These are phyloP conservation scores for Oreochromis niloticus DNA, from an alignment of 2,113 vertebrate genomes.

Conservation along the genomic window DNA sequence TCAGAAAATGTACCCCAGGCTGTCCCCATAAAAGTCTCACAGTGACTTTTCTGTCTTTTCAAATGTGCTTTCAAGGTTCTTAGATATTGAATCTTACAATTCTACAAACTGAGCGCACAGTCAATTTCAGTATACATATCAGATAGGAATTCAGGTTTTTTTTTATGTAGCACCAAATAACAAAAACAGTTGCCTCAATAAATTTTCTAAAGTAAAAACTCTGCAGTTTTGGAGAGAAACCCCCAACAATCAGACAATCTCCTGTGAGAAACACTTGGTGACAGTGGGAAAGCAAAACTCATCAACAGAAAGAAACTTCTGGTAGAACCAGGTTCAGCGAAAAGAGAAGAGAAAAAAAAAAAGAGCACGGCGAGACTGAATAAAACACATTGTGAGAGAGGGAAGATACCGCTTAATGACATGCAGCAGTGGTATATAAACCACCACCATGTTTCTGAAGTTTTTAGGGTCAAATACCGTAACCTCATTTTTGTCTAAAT, in stretches of 20 bases:
- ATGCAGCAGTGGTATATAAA: neutral
- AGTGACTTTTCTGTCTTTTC: neutral
- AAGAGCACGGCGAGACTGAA: neutral
- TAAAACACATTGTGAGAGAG: neutral
- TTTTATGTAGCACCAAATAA: neutral
- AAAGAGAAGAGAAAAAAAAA: accelerated
- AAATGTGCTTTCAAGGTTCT: neutral
- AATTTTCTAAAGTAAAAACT: neutral
- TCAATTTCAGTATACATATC: neutral
- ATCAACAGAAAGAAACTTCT: neutral
- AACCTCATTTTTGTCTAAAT: neutral
- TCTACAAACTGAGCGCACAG: neutral
- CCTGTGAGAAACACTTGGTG: neutral
- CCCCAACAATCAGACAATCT: neutral
- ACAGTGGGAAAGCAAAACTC: neutral
- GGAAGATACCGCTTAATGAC: neutral
- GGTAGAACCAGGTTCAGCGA: neutral
- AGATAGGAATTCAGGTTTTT: neutral
- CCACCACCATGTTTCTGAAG: neutral
- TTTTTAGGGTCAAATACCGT: neutral
- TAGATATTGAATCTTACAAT: neutral
- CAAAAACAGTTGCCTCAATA: neutral
- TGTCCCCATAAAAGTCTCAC: neutral
- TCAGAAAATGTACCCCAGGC: neutral
- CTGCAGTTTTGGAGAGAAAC: neutral